Evolutionary conservation across 2,797 vertebrate species (phyloP).

Genomic region (Parauchenoglanis punctatus): DNA sequence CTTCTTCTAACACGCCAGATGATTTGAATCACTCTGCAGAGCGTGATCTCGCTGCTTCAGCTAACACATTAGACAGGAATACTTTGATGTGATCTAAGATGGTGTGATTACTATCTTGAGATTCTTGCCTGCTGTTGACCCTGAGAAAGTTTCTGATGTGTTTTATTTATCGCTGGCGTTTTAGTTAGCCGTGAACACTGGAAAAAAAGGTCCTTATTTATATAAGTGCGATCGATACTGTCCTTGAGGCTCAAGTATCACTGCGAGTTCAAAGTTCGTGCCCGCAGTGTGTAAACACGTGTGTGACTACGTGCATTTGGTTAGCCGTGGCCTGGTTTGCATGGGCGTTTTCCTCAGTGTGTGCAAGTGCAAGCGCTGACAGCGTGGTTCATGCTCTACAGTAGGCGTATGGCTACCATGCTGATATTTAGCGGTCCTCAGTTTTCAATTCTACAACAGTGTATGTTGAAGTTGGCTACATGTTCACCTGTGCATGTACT

Average conservation of each 20-base stretch:
- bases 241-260: constrained; percentile 35
- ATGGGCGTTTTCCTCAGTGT: constrained; percentile 32
- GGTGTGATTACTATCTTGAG: background rate
- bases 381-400: background rate
- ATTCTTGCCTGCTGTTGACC: background rate
- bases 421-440: too few species aligned
- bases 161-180: constrained; percentile 7
- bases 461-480: background rate
- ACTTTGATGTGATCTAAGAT: background rate
- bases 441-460: background rate
- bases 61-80: background rate
- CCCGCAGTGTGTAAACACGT: constrained; percentile 37
- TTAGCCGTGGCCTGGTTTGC: constrained; percentile 37
- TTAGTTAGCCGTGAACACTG: background rate
- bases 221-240: background rate
- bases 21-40: background rate
- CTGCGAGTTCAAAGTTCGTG: constrained; percentile 12
- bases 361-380: constrained; percentile 23
- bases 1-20: background rate
- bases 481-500: background rate
- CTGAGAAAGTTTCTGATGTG: background rate
- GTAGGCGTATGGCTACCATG: background rate
- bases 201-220: background rate
- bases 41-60: background rate
- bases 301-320: constrained; percentile 26